Percentiles rank a stretch among this genome's conserved stretches.
Evolutionary conservation across 2,888 invertebrate genomes (phyloP).

Genomic region (Hanleya hanleyi): DNA sequence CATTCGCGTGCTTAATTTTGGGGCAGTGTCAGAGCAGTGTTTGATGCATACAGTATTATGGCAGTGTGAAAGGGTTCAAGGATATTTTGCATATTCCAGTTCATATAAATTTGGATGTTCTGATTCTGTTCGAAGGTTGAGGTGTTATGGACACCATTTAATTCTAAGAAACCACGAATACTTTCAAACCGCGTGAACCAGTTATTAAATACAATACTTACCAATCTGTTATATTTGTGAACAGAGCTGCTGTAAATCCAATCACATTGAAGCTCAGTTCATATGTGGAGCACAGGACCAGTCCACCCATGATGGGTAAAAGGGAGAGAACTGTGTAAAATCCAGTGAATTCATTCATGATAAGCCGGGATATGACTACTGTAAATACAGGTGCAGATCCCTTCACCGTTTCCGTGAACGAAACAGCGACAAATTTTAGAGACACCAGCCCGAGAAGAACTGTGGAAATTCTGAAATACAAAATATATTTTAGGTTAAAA

Average conservation of each 20-base stretch:
- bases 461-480: constrained; percentile 79
- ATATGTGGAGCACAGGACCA: constrained; percentile 84
- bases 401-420: constrained; percentile 87
- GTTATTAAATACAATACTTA: too few species aligned
- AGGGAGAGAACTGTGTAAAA: constrained; percentile 81
- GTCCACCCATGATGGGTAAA: constrained; percentile 84
- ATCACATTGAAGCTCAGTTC: constrained; percentile 83
- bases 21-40: too few species aligned
- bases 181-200: neutral
- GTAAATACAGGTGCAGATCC: constrained; percentile 87
- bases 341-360: constrained; percentile 71
- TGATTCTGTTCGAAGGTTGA: too few species aligned
- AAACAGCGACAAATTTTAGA: constrained; percentile 85
- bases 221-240: constrained; percentile 86
- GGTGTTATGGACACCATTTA: too few species aligned
- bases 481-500: too few species aligned
- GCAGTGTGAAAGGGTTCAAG: too few species aligned
- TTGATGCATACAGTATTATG: too few species aligned
- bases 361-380: constrained; percentile 80
- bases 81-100: too few species aligned
- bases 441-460: constrained; percentile 84
- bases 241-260: constrained; percentile 84
- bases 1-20: too few species aligned
- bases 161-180: too few species aligned
- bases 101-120: too few species aligned